These are phyloP conservation scores for Parnassius orleans DNA, from an alignment of 2,888 invertebrate species.

Conservation along the genomic window DNA sequence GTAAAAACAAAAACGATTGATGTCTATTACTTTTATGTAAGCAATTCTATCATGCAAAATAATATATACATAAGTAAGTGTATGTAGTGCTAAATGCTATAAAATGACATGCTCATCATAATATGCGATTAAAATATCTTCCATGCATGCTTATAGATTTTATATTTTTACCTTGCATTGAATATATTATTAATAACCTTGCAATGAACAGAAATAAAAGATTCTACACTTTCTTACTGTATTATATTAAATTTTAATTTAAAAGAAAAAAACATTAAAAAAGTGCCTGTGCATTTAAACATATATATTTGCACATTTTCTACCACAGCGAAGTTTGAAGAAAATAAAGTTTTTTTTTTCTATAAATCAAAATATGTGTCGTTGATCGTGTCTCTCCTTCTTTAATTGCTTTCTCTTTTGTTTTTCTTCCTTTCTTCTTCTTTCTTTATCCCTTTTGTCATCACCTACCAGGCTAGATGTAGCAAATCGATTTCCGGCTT, in stretches of 20 bases:
- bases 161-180: constrained; percentile 17
- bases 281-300: too few species aligned
- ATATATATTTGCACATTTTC: too few species aligned
- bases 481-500: constrained; percentile 58
- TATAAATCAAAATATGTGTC: not conserved
- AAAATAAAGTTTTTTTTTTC: too few species aligned
- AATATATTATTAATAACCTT: constrained; percentile 1
- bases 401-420: constrained; percentile 38
- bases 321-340: too few species aligned
- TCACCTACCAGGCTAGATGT: constrained; percentile 65
- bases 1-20: not conserved
- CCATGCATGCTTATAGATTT: constrained; percentile 18
- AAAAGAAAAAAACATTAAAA: not conserved
- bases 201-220: constrained; percentile 6
- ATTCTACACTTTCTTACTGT: constrained; percentile 7
- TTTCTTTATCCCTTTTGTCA: constrained; percentile 39
- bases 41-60: too few species aligned
- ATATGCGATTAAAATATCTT: not conserved
- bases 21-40: too few species aligned
- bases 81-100: not conserved
- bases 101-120: not conserved
- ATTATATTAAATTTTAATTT: constrained; percentile 1
- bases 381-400: constrained; percentile 19
- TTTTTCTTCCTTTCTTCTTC: constrained; percentile 52
- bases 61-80: too few species aligned